A percentile compares a stretch with the other conserved stretches of the same genome.
Evolutionary conservation across 2,888 invertebrate species (phyloP).

Genomic region (Xestia xanthographa): DNA sequence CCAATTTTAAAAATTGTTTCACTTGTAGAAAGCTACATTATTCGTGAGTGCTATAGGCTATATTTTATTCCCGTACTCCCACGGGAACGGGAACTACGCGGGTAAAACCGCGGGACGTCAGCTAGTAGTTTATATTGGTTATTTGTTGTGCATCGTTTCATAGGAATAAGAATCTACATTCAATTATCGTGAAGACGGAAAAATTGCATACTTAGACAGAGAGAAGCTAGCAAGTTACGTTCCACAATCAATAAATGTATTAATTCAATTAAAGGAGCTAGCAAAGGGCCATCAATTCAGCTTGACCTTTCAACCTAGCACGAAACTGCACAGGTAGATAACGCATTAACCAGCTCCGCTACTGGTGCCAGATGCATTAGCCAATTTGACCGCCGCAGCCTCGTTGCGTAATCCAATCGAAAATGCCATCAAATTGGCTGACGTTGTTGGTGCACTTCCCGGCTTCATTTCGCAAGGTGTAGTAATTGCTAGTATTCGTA

Average conservation of each 20-base stretch:
- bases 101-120: too few species aligned
- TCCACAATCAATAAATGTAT: constrained; percentile 28
- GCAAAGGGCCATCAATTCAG: constrained; percentile 29
- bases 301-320: constrained; percentile 40
- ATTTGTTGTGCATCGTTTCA: constrained; percentile 16
- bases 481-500: not conserved
- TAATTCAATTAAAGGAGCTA: constrained; percentile 35
- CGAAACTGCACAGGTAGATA: constrained; percentile 51
- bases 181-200: not conserved
- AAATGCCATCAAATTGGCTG: constrained; percentile 70
- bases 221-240: not conserved
- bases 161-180: constrained; percentile 4
- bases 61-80: too few species aligned
- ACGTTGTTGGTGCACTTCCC: not conserved
- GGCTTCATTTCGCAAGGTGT: constrained; percentile 18
- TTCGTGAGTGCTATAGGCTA: too few species aligned
- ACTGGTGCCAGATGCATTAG: constrained; percentile 58
- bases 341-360: constrained; percentile 37
- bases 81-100: too few species aligned
- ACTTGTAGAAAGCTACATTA: too few species aligned
- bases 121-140: not conserved
- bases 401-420: constrained; percentile 49
- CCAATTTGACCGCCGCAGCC: constrained; percentile 44
- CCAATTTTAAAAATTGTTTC: too few species aligned
- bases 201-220: not conserved